These are phyloP conservation scores for Corythornis madagascariensis DNA, from an alignment of 2,113 vertebrate species.

Conservation along the genomic window DNA sequence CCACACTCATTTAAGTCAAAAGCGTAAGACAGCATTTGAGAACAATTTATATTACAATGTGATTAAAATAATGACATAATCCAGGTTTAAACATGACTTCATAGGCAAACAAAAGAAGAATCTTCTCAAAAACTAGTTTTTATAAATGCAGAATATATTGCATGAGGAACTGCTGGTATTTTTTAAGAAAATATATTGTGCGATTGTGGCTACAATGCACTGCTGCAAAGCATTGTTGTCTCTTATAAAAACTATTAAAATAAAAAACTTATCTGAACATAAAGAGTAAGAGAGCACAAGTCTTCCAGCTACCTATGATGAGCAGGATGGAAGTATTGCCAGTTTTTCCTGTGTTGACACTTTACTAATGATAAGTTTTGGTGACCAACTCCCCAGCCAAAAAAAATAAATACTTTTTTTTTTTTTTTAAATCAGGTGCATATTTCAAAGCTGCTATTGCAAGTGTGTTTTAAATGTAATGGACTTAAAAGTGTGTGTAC, in stretches of 20 bases:
- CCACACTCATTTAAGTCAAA: constrained; percentile 74
- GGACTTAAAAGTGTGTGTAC: constrained; percentile 73
- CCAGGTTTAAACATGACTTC: constrained; percentile 80
- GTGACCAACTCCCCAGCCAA: constrained; percentile 78
- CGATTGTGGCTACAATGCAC: constrained; percentile 85
- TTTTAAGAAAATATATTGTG: constrained; percentile 90
- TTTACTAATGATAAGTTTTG: constrained; percentile 70
- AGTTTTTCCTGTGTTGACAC: constrained; percentile 71
- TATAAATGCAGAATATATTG: constrained; percentile 91
- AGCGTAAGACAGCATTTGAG: constrained; percentile 75
- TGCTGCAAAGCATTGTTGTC: constrained; percentile 79
- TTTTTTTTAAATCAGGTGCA: constrained; percentile 71
- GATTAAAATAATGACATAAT: constrained; percentile 76
- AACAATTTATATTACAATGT: constrained; percentile 71
- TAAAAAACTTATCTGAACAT: constrained; percentile 68
- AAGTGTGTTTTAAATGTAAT: constrained; percentile 74
- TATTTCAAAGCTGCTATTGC: constrained; percentile 77
- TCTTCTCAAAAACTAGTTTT: constrained; percentile 89
- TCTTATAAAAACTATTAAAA: constrained; percentile 73
- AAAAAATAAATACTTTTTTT: constrained; percentile 76
- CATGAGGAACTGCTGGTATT: constrained; percentile 88
- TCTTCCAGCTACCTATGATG: constrained; percentile 65
- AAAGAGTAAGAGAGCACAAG: constrained; percentile 70
- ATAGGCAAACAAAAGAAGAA: constrained; percentile 75
- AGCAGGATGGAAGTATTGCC: constrained; percentile 73